Evolutionary conservation across 2,797 vertebrate species (phyloP).

Genomic region (Galaxias olidus): DNA sequence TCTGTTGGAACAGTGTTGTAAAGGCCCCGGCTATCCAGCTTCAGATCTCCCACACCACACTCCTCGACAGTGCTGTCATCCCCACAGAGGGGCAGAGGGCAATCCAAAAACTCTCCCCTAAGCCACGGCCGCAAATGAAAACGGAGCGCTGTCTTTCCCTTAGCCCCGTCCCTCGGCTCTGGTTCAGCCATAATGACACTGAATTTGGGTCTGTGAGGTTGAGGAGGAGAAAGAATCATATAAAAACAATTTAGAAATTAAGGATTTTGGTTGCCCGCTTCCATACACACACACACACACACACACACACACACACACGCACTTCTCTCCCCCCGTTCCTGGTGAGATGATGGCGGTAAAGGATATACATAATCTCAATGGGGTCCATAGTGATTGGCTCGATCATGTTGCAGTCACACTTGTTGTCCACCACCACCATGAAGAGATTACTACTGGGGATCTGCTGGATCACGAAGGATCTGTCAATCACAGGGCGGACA

Average conservation of each 20-base stretch:
- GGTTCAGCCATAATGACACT: too few relatives aligned
- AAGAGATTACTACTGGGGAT: conserved; percentile 99
- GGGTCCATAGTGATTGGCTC: conserved; percentile 93
- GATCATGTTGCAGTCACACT: conserved; percentile 87
- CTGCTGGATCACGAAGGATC: conserved; percentile 98
- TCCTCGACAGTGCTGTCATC: conserved; percentile 21
- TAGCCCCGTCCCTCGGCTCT: too few relatives aligned
- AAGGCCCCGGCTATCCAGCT: conserved; percentile 28
- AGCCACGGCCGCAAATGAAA: conserved; percentile 42
- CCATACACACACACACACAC: neutral
- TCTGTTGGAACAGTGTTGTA: conserved; percentile 25
- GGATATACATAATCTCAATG: conserved; percentile 99
- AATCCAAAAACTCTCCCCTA: conserved; percentile 42
- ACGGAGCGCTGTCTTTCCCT: conserved; percentile 3
- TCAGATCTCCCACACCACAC: conserved; percentile 39
- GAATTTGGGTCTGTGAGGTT: too few relatives aligned
- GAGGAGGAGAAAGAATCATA: too few relatives aligned
- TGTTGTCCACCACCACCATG: conserved; percentile 98
- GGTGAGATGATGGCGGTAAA: conserved; percentile 54
- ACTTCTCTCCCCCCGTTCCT: neutral
- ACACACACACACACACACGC: neutral
- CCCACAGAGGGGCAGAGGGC: conserved; percentile 31
- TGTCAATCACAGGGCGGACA: conserved; percentile 58
- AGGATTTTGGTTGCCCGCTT: too few relatives aligned
- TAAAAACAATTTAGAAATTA: too few relatives aligned